Percentiles rank a stretch among this genome's conserved stretches.
Conservation (phyloP, 2,113 vertebrate genomes). For the Eupsittula cactorum region DNA sequence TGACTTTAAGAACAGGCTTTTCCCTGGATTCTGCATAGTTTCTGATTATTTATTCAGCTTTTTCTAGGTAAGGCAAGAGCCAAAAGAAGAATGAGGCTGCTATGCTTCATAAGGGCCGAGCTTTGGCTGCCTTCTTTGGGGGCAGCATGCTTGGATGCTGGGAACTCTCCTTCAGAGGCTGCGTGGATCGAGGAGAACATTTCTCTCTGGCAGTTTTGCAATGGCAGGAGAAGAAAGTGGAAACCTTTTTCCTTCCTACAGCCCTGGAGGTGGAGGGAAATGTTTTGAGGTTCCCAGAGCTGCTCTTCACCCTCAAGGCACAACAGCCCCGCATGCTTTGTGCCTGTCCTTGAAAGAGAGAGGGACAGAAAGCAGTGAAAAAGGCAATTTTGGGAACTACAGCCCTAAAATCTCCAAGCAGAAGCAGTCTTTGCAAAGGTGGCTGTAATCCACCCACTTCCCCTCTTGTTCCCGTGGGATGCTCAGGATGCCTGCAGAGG, state of each 20-base stretch:
- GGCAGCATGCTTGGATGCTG: not conserved
- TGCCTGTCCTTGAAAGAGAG: not conserved
- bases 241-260: not conserved
- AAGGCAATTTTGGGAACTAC: not conserved
- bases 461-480: not conserved
- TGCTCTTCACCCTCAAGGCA: not conserved
- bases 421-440: not conserved
- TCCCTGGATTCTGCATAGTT: not conserved
- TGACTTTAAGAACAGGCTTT: not conserved
- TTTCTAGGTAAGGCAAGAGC: not conserved
- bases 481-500: not conserved
- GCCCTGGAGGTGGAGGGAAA: not conserved
- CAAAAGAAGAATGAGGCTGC: conserved; percentile 2
- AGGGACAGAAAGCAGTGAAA: not conserved
- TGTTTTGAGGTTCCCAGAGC: fast-evolving
- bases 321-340: fast-evolving
- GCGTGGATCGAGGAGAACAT: not conserved
- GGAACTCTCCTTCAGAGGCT: not conserved
- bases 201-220: not conserved
- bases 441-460: not conserved
- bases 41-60: not conserved
- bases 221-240: not conserved
- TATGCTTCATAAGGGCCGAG: not conserved
- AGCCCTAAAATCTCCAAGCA: not conserved
- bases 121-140: not conserved